phyloP scores from a whole-genome alignment of 2,888 invertebrate genomes.

The Dastarcus helophoroides region DNA sequence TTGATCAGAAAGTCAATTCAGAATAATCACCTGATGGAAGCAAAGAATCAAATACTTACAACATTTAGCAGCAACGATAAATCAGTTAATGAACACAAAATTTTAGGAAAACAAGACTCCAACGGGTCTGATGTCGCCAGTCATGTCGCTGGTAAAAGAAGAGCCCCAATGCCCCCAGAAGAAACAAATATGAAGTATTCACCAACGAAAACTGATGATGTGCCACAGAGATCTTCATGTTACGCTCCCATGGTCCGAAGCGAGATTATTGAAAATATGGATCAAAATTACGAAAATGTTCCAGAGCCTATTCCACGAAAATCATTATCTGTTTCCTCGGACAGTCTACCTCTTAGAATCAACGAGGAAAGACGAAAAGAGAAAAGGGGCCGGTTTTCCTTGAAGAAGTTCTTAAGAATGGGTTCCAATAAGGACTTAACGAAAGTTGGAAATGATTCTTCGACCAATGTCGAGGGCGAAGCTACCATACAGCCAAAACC shows the following conservation, averaged over 20 bases:
- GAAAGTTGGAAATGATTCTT: constrained; percentile 41
- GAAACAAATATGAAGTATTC: no score
- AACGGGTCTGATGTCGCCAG: constrained; percentile 37
- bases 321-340: constrained; percentile 63
- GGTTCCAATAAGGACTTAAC: constrained; percentile 61
- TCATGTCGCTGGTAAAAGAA: constrained; percentile 49
- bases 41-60: constrained; percentile 20
- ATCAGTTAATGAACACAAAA: constrained; percentile 29
- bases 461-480: constrained; percentile 44
- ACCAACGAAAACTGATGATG: no score
- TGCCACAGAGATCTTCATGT: no score
- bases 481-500: constrained; percentile 44
- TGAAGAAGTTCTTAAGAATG: constrained; percentile 73
- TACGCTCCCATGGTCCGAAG: no score
- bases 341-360: constrained; percentile 46
- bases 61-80: constrained; percentile 21
- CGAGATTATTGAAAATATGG: no score
- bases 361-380: constrained; percentile 46
- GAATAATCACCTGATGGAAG: constrained; percentile 12
- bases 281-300: no score
- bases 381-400: constrained; percentile 66
- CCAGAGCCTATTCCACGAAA: constrained; percentile 60
- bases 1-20: constrained; percentile 25
- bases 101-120: constrained; percentile 46
- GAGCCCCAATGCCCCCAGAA: constrained; percentile 68